phyloP scores from a whole-genome alignment of 2,797 vertebrate genomes.

The Acrocephalus scirpaceus region DNA sequence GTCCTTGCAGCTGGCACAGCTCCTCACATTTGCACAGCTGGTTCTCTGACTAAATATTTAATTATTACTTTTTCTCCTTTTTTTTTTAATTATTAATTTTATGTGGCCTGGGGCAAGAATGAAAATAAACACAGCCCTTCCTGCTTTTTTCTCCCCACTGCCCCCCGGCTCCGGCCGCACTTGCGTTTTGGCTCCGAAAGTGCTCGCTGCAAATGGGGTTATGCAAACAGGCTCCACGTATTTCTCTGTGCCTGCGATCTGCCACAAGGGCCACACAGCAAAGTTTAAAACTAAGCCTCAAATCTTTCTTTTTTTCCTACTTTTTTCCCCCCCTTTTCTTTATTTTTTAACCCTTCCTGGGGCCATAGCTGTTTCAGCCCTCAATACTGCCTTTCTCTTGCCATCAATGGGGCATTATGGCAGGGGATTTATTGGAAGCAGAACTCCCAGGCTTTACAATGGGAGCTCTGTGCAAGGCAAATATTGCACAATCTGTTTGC shows the following conservation, averaged over 20 bases:
- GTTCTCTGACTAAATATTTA: constrained; percentile 51
- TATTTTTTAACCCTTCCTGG: constrained; percentile 73
- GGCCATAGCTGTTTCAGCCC: constrained; percentile 27
- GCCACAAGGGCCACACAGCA: constrained; percentile 63
- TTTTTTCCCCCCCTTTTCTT: background rate
- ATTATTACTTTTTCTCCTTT: background rate
- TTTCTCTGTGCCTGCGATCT: constrained; percentile 25
- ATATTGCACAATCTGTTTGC: constrained; percentile 80
- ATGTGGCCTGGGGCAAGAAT: constrained; percentile 45
- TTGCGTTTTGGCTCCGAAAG: constrained; percentile 9
- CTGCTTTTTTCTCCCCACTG: background rate
- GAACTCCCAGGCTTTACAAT: constrained; percentile 78
- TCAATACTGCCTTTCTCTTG: constrained; percentile 81
- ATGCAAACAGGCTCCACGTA: constrained; percentile 45
- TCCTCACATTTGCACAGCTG: constrained; percentile 16
- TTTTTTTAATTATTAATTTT: constrained; percentile 24
- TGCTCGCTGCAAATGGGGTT: constrained; percentile 25
- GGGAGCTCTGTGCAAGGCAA: constrained; percentile 77
- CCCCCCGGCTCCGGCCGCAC: background rate
- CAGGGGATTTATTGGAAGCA: constrained; percentile 79
- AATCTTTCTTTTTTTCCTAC: background rate
- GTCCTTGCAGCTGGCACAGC: constrained; percentile 31
- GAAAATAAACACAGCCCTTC: constrained; percentile 56
- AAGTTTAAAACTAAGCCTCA: constrained; percentile 42
- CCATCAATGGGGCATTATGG: constrained; percentile 81